A percentile compares a stretch with the other conserved stretches of the same genome.
phyloP scores from a whole-genome alignment of 2,888 invertebrate species.

The Orchesellides sinensis region DNA sequence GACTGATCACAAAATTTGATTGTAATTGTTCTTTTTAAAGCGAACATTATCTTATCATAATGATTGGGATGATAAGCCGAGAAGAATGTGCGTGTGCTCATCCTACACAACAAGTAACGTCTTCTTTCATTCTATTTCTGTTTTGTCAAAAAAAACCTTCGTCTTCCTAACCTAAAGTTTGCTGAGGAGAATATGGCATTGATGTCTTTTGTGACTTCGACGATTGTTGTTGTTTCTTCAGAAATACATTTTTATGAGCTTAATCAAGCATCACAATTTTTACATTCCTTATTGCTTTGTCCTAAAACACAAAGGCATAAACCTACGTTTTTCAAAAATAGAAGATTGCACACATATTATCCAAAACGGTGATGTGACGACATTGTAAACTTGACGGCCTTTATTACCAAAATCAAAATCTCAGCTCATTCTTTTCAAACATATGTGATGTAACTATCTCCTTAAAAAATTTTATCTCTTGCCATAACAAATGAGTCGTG shows the following conservation, averaged over 20 bases:
- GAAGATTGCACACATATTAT: not conserved
- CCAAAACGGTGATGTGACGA: constrained; percentile 15
- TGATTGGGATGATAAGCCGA: not conserved
- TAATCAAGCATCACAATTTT: constrained; percentile 8
- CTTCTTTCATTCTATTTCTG: constrained; percentile 1
- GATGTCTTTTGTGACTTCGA: too few relatives aligned
- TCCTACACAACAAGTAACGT: not conserved
- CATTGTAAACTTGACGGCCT: constrained; percentile 54
- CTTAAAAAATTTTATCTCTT: not conserved
- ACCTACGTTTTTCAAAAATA: not conserved
- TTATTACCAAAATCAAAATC: constrained; percentile 37
- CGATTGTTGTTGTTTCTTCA: not conserved
- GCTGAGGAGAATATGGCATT: not conserved
- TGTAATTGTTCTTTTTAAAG: constrained; percentile 24
- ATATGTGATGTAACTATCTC: constrained; percentile 14
- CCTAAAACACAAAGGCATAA: not conserved
- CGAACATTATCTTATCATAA: not conserved
- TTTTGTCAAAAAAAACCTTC: not conserved
- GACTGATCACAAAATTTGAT: constrained; percentile 32
- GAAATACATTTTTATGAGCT: not conserved
- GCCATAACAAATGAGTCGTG: constrained; percentile 43
- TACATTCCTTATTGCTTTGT: not conserved
- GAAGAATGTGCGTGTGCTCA: not conserved
- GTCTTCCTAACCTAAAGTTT: not conserved
- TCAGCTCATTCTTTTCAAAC: constrained; percentile 5